A percentile compares a stretch with the other conserved stretches of the same genome.
Evolutionary conservation across 2,888 invertebrate genomes (phyloP).

Genomic region (Acrobasis suavella): DNA sequence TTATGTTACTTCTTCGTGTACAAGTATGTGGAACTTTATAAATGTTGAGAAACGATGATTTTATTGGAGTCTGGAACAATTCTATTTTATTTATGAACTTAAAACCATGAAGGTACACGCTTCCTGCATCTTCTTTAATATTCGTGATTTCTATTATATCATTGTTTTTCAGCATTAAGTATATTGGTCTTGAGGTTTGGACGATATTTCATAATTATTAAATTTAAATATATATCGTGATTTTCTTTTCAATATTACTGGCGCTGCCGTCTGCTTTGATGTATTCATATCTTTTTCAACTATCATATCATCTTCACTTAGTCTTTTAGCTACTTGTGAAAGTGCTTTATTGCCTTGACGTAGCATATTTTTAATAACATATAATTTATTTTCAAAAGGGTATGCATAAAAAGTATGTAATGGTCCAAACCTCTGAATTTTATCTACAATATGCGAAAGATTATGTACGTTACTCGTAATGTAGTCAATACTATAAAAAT

Average conservation of each 20-base stretch:
- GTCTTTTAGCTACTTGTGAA: not conserved
- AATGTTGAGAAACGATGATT: conserved; percentile 1
- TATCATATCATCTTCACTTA: not conserved
- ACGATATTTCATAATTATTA: not conserved
- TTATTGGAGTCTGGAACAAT: not conserved
- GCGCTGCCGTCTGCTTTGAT: not conserved
- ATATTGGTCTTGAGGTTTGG: conserved; percentile 6
- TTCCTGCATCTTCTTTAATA: not conserved
- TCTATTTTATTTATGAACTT: not conserved
- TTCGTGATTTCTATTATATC: not conserved
- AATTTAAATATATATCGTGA: not conserved
- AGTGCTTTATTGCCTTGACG: conserved; percentile 1
- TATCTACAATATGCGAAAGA: conserved; percentile 3
- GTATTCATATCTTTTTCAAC: not conserved
- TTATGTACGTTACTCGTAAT: conserved; percentile 8
- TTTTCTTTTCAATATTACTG: conserved; percentile 1
- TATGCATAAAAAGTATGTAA: conserved; percentile 9
- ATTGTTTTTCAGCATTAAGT: not conserved
- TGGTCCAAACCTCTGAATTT: conserved; percentile 4
- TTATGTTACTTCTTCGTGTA: not conserved
- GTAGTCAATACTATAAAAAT: not conserved
- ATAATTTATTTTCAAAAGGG: conserved; percentile 11
- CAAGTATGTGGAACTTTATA: conserved; percentile 3
- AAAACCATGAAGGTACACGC: not conserved
- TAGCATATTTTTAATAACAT: conserved; percentile 1